A percentile compares a stretch with the other conserved stretches of the same genome.
phyloP scores from a whole-genome alignment of 2,888 invertebrate species.

The Lithodes maja region DNA sequence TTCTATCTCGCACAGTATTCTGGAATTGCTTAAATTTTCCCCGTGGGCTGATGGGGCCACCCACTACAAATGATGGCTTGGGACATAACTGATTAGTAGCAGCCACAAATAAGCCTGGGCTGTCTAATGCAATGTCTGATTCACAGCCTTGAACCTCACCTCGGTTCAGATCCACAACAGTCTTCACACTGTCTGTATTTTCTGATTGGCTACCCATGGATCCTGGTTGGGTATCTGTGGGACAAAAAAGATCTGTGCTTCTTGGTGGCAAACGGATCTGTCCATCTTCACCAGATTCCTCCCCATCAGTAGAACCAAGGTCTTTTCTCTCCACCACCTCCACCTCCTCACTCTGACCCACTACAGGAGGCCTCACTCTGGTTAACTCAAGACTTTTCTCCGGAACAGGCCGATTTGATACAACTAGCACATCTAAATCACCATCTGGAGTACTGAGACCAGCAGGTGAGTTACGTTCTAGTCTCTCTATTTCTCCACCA shows the following conservation, averaged over 20 bases:
- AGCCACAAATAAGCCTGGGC: neutral
- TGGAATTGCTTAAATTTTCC: conserved; percentile 52
- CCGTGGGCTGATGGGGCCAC: conserved; percentile 61
- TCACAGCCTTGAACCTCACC: conserved; percentile 66
- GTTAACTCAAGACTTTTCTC: conserved; percentile 14
- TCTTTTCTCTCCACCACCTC: conserved; percentile 39
- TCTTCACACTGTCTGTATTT: conserved; percentile 69
- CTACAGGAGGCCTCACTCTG: conserved; percentile 52
- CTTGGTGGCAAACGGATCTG: conserved; percentile 17
- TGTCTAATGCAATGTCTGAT: conserved; percentile 27
- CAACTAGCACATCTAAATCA: conserved; percentile 38
- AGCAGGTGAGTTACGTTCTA: conserved; percentile 60
- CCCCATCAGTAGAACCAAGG: conserved; percentile 62
- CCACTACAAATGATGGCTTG: conserved; percentile 65
- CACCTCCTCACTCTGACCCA: conserved; percentile 59
- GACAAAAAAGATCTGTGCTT: neutral
- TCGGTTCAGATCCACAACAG: conserved; percentile 64
- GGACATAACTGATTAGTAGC: neutral
- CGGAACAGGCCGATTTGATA: neutral
- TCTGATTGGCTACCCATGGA: conserved; percentile 70
- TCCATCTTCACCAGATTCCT: conserved; percentile 53
- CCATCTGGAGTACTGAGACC: conserved; percentile 61
- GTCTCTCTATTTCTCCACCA: neutral
- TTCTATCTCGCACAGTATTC: conserved; percentile 55
- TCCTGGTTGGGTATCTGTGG: conserved; percentile 40